These are phyloP conservation scores for Copidosoma aretas DNA, from an alignment of 2,888 invertebrate genomes.

Conservation along the genomic window DNA sequence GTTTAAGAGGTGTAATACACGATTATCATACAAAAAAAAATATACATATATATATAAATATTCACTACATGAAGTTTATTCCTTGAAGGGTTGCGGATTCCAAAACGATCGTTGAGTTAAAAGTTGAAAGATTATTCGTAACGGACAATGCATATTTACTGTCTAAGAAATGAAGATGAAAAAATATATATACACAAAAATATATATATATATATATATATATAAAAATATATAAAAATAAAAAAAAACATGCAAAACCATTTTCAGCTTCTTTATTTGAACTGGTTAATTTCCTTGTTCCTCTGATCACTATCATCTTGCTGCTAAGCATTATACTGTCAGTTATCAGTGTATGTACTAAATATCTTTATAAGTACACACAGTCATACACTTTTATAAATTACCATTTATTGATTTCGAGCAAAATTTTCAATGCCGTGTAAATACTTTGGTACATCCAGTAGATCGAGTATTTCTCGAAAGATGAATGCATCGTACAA, in stretches of 20 bases:
- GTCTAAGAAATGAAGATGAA: constrained; percentile 37
- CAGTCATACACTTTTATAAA: no score
- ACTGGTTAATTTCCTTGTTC: no score
- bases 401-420: no score
- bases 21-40: constrained; percentile 19
- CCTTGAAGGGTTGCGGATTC: constrained; percentile 7
- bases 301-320: no score
- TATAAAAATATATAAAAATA: constrained; percentile 39
- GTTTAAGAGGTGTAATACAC: constrained; percentile 18
- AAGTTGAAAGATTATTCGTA: constrained; percentile 5
- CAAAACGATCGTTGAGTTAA: constrained; percentile 9
- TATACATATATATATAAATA: constrained; percentile 11
- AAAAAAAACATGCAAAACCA: constrained; percentile 8
- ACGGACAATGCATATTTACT: constrained; percentile 48
- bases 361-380: no score
- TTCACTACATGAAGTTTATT: constrained; percentile 29
- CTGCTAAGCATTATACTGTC: no score
- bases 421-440: no score
- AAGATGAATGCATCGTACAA: no score
- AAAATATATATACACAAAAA: constrained; percentile 32
- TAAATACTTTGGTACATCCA: no score
- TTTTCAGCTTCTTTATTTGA: background rate
- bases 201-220: constrained; percentile 47
- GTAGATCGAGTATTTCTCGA: no score
- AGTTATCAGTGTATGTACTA: no score